Conservation (phyloP, 2,797 vertebrate species). For the Hylomyscus alleni region DNA sequence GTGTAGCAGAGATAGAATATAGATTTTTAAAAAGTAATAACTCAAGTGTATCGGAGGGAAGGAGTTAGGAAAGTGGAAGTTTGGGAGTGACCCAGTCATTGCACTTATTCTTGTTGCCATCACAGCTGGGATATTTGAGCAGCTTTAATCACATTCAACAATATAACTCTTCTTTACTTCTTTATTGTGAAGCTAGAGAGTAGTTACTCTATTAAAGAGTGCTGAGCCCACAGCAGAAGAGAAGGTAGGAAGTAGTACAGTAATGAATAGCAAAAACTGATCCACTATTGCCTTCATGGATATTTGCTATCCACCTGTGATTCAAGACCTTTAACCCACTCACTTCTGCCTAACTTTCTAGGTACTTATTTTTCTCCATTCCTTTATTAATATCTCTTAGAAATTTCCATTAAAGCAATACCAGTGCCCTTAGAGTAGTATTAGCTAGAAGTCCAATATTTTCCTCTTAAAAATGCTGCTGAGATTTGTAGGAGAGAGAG, state of each 20-base stretch:
- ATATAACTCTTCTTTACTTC: not conserved
- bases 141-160: not conserved
- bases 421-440: not conserved
- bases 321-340: not conserved
- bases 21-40: not conserved
- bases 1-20: not conserved
- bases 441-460: not conserved
- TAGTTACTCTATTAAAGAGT: not conserved
- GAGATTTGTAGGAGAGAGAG: slow-evolving; percentile 35
- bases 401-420: not conserved
- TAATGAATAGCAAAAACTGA: not conserved
- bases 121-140: not conserved
- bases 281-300: not conserved
- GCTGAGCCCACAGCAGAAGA: not conserved
- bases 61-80: not conserved
- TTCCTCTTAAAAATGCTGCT: slow-evolving; percentile 16
- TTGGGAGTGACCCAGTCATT: not conserved
- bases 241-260: not conserved
- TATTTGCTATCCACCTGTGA: not conserved
- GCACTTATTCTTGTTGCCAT: not conserved
- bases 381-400: not conserved
- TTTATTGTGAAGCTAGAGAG: not conserved
- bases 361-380: not conserved
- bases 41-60: not conserved
- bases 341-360: not conserved